These are phyloP conservation scores for Noctua comes DNA, from an alignment of 2,888 invertebrate genomes.

Conservation along the genomic window DNA sequence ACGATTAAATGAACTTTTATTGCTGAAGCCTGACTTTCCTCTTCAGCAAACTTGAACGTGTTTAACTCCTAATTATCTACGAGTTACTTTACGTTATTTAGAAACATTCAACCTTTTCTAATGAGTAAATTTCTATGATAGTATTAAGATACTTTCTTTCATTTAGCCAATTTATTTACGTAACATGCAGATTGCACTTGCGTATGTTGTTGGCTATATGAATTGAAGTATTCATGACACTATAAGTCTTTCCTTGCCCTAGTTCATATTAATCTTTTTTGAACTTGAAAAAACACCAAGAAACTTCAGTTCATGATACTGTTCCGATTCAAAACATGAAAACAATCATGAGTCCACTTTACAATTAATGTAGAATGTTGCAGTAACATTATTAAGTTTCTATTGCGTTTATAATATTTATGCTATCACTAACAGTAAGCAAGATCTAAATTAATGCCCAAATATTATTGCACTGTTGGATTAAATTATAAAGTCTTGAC, in stretches of 20 bases:
- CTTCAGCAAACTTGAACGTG: neutral
- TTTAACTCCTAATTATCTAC: neutral
- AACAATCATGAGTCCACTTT: neutral
- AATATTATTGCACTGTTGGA: neutral
- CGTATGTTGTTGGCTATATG: neutral
- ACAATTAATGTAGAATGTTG: neutral
- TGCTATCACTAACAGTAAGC: neutral
- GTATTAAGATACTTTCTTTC: neutral
- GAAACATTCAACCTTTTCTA: constrained; percentile 24
- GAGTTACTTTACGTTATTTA: neutral
- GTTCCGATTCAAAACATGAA: neutral
- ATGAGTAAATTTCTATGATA: neutral
- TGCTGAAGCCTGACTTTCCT: neutral
- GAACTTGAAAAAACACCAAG: neutral
- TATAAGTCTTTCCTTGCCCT: neutral
- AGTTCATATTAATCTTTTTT: neutral
- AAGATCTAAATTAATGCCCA: neutral
- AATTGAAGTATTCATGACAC: neutral
- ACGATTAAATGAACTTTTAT: neutral
- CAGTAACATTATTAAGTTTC: neutral
- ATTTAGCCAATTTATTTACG: neutral
- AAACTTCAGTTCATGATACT: neutral
- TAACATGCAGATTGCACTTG: neutral
- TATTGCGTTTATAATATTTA: neutral
- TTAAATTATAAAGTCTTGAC: neutral